These are phyloP conservation scores for Calameuta filiformis DNA, from an alignment of 2,888 invertebrate species.

Conservation along the genomic window DNA sequence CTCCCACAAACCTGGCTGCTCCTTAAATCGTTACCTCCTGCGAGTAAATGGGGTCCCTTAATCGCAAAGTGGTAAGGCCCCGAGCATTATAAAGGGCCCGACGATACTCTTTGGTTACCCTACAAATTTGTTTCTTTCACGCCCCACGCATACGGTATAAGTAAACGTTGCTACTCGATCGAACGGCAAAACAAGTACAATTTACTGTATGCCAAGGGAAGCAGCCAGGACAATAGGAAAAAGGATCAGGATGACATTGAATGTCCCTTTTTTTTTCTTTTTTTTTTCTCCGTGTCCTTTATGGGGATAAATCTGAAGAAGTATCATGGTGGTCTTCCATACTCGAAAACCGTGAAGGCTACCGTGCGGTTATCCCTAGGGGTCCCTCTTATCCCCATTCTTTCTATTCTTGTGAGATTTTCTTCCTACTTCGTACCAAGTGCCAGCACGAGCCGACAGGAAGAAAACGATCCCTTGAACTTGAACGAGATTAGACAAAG, in stretches of 20 bases:
- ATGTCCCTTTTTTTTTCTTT: conserved; percentile 5
- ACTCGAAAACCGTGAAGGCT: conserved; percentile 55
- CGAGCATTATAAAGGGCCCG: background rate
- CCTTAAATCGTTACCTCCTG: conserved; percentile 14
- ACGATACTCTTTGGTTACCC: background rate
- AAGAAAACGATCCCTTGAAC: background rate
- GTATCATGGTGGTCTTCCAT: conserved; percentile 59
- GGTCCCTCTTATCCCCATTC: conserved; percentile 33
- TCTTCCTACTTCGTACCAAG: background rate
- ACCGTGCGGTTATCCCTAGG: conserved; percentile 55
- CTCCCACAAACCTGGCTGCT: conserved; percentile 48
- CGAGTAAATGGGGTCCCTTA: conserved; percentile 3
- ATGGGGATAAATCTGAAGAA: conserved; percentile 54
- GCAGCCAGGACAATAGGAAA: background rate
- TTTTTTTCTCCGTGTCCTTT: conserved; percentile 18
- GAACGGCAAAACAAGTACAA: background rate
- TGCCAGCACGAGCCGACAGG: background rate
- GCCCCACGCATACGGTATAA: background rate
- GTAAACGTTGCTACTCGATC: background rate
- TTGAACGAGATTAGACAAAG: conserved; percentile 19
- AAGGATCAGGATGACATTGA: background rate
- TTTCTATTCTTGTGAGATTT: background rate
- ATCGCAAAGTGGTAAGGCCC: background rate
- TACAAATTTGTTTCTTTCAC: background rate
- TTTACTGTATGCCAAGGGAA: background rate